Evolutionary conservation across 1,140 invertebrate species (phyloP).

Genomic region (Mycetomoellerius zeteki): DNA sequence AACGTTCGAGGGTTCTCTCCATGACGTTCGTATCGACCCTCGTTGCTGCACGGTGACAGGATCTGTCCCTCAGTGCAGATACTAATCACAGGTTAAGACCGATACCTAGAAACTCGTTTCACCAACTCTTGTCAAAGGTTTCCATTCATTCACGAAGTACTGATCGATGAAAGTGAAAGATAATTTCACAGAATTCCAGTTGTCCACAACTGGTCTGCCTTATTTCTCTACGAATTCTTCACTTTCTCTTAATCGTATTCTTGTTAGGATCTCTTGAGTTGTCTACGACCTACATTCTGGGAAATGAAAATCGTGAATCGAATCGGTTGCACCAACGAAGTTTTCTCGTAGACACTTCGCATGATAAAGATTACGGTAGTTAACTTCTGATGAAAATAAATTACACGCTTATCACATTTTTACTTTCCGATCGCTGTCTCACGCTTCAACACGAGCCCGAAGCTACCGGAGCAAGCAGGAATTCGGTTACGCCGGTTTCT

Average conservation of each 20-base stretch:
- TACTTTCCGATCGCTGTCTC: neutral
- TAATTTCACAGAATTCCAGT: neutral
- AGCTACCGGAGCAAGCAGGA: slow-evolving; percentile 74
- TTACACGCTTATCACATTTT: slow-evolving; percentile 2
- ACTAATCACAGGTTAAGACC: neutral
- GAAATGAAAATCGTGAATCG: neutral
- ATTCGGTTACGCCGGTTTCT: slow-evolving; percentile 76
- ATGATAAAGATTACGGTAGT: neutral
- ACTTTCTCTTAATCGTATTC: neutral
- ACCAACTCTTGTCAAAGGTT: neutral
- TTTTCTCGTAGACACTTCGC: neutral
- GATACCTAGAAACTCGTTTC: slow-evolving; percentile 30
- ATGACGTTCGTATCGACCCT: slow-evolving; percentile 24
- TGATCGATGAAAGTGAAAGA: slow-evolving; percentile 23
- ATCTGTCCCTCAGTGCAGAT: neutral
- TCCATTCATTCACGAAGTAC: neutral
- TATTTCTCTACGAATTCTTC: neutral
- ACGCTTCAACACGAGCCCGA: slow-evolving; percentile 21
- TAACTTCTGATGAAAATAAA: slow-evolving; percentile 7
- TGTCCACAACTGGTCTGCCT: neutral
- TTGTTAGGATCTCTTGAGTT: neutral
- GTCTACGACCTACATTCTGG: neutral
- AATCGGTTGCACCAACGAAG: too few species aligned
- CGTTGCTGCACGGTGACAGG: slow-evolving; percentile 8
- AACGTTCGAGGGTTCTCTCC: neutral